Base-by-base conservation (phyloP, 92 coral and sea anemone genomes). In the Porites rus region DNA sequence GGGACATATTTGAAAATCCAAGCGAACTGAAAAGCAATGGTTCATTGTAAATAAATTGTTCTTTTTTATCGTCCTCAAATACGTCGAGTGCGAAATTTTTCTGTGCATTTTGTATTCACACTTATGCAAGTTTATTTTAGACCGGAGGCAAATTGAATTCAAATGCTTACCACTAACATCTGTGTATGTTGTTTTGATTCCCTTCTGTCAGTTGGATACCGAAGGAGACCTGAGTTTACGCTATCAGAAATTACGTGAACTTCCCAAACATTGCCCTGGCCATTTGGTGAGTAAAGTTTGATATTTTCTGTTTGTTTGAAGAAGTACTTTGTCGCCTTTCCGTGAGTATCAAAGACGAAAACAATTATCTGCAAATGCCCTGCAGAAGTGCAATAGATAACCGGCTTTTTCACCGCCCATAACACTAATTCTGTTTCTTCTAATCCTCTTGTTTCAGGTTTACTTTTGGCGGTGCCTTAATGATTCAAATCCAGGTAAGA, bases 181-280 rank as follows among this genome's bases (percentile, higher is more conserved):
- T 76, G 88, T 70, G 78, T 63, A 74, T 73, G 31, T 59, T 89
- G 84, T 76, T 87, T 52, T 92, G 77, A 88, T 89, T 74, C 84
- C 62, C 82, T 75, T 80, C 12, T 85, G 69, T 72, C 94, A 95
- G 98, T 95, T 90, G 84, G 95, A 88, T 76, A 67, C 96, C 83
- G 90, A 93, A 65, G 91, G 93, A 72, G 96, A 93, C 86, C 94
- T 95, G 51, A 91, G 91, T 82, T 83, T 76, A 72, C 93, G 95
- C 77, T 89, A 89, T 80, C 83, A 88, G 31, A 87, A 85, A 91
- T 93, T 95, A 59, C 91, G 91, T 69, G 96, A 95, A 83, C 93
- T 95, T 79, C 99, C 99, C 18, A 90, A 88, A 83, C 91, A 88
- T 88, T 97, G 99, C 70, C 99, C 99, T 17, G 98, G 95, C 43